Evolutionary conservation across 1,140 invertebrate species (phyloP), one percentile per base, ranked within the genome.

Genomic region (Aradophagus sp.): DNA sequence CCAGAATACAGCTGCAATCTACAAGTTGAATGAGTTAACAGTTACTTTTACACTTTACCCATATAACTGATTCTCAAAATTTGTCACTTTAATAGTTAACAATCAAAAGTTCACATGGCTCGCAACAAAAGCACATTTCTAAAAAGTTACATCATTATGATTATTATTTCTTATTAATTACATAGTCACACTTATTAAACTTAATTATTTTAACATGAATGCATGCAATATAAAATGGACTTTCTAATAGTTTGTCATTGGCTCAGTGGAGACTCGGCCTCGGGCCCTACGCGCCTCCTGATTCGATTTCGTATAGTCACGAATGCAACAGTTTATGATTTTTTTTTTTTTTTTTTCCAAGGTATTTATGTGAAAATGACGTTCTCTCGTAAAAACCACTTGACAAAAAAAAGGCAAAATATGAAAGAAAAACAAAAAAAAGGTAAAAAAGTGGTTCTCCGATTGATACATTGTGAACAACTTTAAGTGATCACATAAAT

Each of bases 41-140:
- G 27, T 53, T 66, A 67, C 61, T 68, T 68, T 68, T 42, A 48
- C 27, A 26, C 10, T 62, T 45, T 36, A 55, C 12, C 41, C 41
- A 59, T 47, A 26, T 6, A 71, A 73, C 44, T 67, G 63, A 67
- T 31, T 48, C 20, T 19, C 5, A 12, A 48, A 61, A 35, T 41
- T 52, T 12, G 1, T 61, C 72, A 77, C 27, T 58, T 75, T 76
- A 68, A 72, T 55, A 29, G 14, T n/a, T 42, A 58, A 75, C 48
- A 19, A 42, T 42, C 13, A 68, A 67, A 77, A 12, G 17, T 48
- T 47, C 50, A 23, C 74, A 77, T 67, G 71, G 58, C 67, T 77
- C 73, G 69, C 65, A 80, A 79, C 74, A 74, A 73, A 75, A 78
- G 76, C 77, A 80, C 75, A 77, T 76, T 73, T 78, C 39, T 65